phyloP scores from a whole-genome alignment of 2,888 invertebrate genomes.

The Ectemnius continuus region DNA sequence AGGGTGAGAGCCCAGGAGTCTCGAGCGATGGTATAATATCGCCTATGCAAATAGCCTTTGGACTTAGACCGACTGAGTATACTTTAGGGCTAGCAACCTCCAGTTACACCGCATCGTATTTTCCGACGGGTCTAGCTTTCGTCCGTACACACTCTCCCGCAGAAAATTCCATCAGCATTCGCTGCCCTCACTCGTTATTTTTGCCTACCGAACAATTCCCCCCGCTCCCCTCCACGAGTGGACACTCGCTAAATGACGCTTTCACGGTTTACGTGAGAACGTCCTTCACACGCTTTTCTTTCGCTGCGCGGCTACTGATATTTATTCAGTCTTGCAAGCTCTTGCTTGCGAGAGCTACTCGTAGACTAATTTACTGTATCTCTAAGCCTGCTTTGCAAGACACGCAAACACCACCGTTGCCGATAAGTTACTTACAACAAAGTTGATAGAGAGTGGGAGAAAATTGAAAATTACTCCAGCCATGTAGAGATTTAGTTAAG shows the following conservation, averaged over 20 bases:
- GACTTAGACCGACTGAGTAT: slow-evolving; percentile 77
- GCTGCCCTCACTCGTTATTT: slow-evolving; percentile 46
- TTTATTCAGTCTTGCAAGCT: too few species aligned
- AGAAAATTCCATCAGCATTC: slow-evolving; percentile 57
- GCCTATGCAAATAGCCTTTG: slow-evolving; percentile 78
- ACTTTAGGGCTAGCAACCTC: slow-evolving; percentile 66
- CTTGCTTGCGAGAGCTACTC: too few species aligned
- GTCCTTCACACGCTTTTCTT: not conserved
- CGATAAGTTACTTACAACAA: too few species aligned
- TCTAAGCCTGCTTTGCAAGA: too few species aligned
- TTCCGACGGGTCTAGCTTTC: slow-evolving; percentile 38
- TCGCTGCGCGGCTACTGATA: too few species aligned
- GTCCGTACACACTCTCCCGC: slow-evolving; percentile 34
- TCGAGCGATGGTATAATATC: slow-evolving; percentile 75
- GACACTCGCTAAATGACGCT: slow-evolving; percentile 32
- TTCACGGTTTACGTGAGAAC: slow-evolving; percentile 41
- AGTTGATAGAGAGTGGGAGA: too few species aligned
- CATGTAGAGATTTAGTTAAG: too few species aligned
- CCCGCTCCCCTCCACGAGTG: slow-evolving; percentile 30
- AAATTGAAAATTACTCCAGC: too few species aligned
- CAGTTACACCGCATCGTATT: slow-evolving; percentile 59
- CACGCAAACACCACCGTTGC: too few species aligned
- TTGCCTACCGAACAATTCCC: slow-evolving; percentile 14
- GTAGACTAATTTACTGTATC: too few species aligned
- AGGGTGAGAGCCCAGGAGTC: slow-evolving; percentile 44